Conservation (phyloP, 2,888 invertebrate genomes). For the Lasioglossum lativentre region DNA sequence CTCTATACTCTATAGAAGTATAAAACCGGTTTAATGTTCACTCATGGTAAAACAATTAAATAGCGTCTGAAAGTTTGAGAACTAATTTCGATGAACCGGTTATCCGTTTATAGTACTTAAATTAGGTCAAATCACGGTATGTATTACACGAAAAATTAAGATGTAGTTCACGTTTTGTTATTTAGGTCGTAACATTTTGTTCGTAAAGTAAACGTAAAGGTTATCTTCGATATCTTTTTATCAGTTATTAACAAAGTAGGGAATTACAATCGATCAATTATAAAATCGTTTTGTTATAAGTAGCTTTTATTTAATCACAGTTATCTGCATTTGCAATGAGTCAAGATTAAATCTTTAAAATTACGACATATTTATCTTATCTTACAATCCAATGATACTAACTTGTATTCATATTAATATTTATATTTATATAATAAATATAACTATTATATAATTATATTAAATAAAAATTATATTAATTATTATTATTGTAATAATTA, state of each 20-base stretch:
- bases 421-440: too few relatives aligned
- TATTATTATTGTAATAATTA: too few relatives aligned
- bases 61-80: background rate
- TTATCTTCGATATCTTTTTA: background rate
- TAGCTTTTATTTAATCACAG: too few relatives aligned
- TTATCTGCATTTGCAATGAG: too few relatives aligned
- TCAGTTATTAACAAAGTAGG: too few relatives aligned
- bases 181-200: background rate
- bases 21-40: background rate
- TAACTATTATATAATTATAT: too few relatives aligned
- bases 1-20: background rate
- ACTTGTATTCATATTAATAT: background rate
- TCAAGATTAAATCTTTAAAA: background rate
- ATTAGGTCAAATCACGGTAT: slow-evolving; percentile 7
- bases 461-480: too few relatives aligned
- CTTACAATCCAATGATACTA: too few relatives aligned
- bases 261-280: too few relatives aligned
- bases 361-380: background rate
- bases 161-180: background rate
- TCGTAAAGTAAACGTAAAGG: too few relatives aligned
- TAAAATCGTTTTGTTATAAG: too few relatives aligned
- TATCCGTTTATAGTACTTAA: background rate
- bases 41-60: background rate
- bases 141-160: background rate
- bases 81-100: slow-evolving; percentile 23